Evolutionary conservation across 2,888 invertebrate species (phyloP).

Genomic region (Ophion costatus): DNA sequence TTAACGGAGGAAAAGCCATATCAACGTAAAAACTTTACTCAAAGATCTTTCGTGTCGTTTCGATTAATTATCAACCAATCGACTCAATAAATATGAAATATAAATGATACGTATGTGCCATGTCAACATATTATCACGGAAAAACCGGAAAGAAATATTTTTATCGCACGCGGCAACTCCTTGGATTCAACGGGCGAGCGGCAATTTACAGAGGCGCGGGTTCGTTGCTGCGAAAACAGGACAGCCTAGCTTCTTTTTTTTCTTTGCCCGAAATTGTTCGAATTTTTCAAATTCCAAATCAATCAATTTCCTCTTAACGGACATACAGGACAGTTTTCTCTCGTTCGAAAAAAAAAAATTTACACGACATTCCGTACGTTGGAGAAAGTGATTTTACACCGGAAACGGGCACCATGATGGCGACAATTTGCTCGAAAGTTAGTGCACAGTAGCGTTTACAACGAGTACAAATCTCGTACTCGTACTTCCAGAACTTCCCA

Average conservation of each 20-base stretch:
- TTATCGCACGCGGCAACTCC: conserved; percentile 85
- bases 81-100: no score
- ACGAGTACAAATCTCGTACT: no score
- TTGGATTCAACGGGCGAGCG: conserved; percentile 85
- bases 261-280: conserved; percentile 49
- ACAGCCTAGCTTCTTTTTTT: conserved; percentile 3
- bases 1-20: no score
- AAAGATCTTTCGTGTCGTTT: background rate
- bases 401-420: conserved; percentile 89
- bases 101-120: no score
- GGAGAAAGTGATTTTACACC: conserved; percentile 86
- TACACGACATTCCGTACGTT: conserved; percentile 91
- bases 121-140: background rate
- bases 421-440: conserved; percentile 87
- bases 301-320: background rate
- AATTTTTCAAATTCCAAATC: background rate
- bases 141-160: background rate
- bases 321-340: conserved; percentile 87
- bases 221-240: conserved; percentile 82
- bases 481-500: no score
- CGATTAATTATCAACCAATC: no score
- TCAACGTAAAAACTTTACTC: background rate
- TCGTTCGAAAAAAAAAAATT: conserved; percentile 93
- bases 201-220: conserved; percentile 85
- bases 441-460: no score